Evolutionary conservation across 2,797 vertebrate genomes (phyloP).

Genomic region (Pseudochaenichthys georgianus): DNA sequence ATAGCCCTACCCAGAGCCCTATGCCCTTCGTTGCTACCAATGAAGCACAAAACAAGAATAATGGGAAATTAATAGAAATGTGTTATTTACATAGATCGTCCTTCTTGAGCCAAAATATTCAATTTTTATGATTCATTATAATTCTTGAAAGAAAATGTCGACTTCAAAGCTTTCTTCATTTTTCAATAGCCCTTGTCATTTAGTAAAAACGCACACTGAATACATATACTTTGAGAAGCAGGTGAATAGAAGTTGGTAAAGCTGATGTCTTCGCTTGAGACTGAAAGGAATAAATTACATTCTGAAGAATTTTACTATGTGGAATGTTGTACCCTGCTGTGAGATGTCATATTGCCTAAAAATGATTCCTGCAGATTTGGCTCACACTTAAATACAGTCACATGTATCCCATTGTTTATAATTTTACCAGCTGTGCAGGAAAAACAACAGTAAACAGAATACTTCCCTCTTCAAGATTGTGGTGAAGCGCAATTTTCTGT

Average conservation of each 20-base stretch:
- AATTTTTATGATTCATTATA: neutral
- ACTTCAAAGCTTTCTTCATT: constrained; percentile 5
- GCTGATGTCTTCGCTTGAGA: neutral
- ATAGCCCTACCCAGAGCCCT: constrained; percentile 11
- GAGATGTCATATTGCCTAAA: neutral
- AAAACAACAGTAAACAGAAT: constrained; percentile 28
- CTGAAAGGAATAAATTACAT: constrained; percentile 1
- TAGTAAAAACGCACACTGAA: neutral
- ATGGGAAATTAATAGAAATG: neutral
- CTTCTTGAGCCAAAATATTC: neutral
- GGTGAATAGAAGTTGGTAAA: neutral
- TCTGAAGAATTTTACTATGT: neutral
- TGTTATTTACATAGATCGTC: neutral
- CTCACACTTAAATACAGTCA: neutral
- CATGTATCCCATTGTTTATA: constrained; percentile 2
- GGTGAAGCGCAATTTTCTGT: constrained; percentile 32
- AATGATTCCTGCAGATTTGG: neutral
- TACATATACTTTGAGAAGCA: neutral
- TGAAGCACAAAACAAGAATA: neutral
- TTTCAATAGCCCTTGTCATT: neutral
- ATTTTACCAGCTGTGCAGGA: constrained; percentile 14
- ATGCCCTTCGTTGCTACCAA: too few species aligned
- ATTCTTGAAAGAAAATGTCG: neutral
- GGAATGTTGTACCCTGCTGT: neutral
- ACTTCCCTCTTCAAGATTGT: constrained; percentile 32